Conservation (phyloP, 2,888 invertebrate genomes). For the Salticus scenicus region DNA sequence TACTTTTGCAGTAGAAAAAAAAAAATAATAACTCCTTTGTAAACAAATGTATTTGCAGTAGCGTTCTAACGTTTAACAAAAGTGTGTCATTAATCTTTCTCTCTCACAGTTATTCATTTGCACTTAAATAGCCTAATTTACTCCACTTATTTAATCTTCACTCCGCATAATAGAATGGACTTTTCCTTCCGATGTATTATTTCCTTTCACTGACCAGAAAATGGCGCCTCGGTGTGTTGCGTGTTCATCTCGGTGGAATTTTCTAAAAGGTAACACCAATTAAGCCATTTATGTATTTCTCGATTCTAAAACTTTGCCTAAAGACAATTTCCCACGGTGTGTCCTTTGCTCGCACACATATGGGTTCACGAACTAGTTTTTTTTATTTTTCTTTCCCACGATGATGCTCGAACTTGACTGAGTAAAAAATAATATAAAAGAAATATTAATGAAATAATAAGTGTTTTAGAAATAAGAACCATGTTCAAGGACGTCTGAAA, state of each 20-base stretch:
- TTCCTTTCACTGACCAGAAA: not conserved
- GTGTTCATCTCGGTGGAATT: not conserved
- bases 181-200: not conserved
- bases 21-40: no score
- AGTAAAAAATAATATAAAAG: slow-evolving; percentile 10
- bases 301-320: slow-evolving; percentile 23
- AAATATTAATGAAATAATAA: not conserved
- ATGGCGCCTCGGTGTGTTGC: not conserved
- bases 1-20: no score
- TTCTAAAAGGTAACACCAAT: not conserved
- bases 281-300: not conserved
- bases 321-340: slow-evolving; percentile 61
- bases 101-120: not conserved
- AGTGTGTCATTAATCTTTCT: no score
- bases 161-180: not conserved
- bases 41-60: no score
- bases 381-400: no score
- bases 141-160: not conserved
- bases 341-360: slow-evolving; percentile 11
- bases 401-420: slow-evolving; percentile 25
- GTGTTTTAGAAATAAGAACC: slow-evolving; percentile 30
- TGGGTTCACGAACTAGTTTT: slow-evolving; percentile 17
- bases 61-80: no score
- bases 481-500: slow-evolving; percentile 55
- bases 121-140: not conserved